Base-by-base conservation (phyloP, 2,113 vertebrate species). In the Lampris megalopsis region DNA sequence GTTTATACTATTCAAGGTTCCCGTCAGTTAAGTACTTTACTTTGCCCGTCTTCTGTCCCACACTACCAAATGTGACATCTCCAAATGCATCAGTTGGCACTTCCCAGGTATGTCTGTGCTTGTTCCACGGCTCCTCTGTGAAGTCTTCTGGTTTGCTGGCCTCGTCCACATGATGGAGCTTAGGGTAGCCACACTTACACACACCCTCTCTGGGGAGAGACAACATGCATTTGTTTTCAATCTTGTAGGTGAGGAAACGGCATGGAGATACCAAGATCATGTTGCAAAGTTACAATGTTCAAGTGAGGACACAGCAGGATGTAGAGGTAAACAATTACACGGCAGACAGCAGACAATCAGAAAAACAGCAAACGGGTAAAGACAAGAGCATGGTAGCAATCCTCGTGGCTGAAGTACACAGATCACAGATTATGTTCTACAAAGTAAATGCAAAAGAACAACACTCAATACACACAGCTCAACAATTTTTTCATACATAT, bases 81-180 rank as follows among this genome's bases (percentile, higher is more conserved):
- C 98, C 97, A 0, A 96, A 99, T 38, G 98, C 97, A 0, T 99
- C 97, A 0, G 97, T 99, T 0, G 96, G 94, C 72, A 91, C 86
- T 65, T 99, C 94, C 1, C 74, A 88, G 68, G 96, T 68, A 3
- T 99, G 97, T 69, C 79, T 95, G 73, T 92, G 84, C 57, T 57
- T 85, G 77, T 96, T 85, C 97, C 97, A 98, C 0, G 88, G 73
- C 76, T 91, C 87, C 5, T 90, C 95, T 53, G 91, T 82, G 76
- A 90, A 94, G 60, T 89, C 10, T 1, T 92, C 91, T 1, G 94
- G 87, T 56, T 93, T 94, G 69, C 90, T 83, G 81, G 95, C 96
- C 62, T 95, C 93, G 0, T 93, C 92, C n/a, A 77, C 63, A 79
- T 98, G 98, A 43, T 94, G 83, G 1, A 82, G 81, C 42, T 87